phyloP scores from a whole-genome alignment of 1,140 invertebrate species.

The Scaptomyza pallida region DNA sequence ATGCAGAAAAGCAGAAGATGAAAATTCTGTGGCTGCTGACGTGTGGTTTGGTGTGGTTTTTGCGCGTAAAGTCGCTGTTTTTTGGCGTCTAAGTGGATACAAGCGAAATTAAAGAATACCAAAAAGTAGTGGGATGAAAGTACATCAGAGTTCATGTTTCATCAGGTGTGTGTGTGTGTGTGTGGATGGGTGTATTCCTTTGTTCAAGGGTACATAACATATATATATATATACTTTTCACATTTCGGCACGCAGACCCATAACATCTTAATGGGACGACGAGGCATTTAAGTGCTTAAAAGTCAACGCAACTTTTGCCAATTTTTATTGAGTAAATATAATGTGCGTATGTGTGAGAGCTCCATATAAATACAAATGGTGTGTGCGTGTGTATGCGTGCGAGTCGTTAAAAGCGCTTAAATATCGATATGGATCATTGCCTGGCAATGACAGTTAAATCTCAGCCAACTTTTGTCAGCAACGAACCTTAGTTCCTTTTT shows the following conservation, averaged over 20 bases:
- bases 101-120: slow-evolving; percentile 56
- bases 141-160: slow-evolving; percentile 2
- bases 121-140: slow-evolving; percentile 45
- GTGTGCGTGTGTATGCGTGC: slow-evolving; percentile 26
- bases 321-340: slow-evolving; percentile 71
- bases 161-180: slow-evolving; percentile 8
- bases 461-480: slow-evolving; percentile 23
- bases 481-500: not conserved
- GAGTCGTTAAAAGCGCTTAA: slow-evolving; percentile 71
- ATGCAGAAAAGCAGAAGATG: slow-evolving; percentile 3
- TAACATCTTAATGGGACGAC: slow-evolving; percentile 55
- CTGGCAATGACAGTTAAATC: slow-evolving; percentile 48
- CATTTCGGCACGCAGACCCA: slow-evolving; percentile 13
- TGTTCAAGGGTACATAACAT: slow-evolving; percentile 6
- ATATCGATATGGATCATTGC: slow-evolving; percentile 72
- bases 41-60: slow-evolving; percentile 20
- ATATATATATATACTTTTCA: slow-evolving; percentile 5
- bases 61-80: not conserved
- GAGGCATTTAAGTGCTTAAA: slow-evolving; percentile 67
- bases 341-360: slow-evolving; percentile 37
- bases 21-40: slow-evolving; percentile 12
- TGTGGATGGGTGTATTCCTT: not conserved
- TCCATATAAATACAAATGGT: slow-evolving; percentile 24
- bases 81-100: not conserved
- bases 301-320: slow-evolving; percentile 54